Conservation (phyloP, 2,888 invertebrate genomes). For the Cheiracanthium punctorium region DNA sequence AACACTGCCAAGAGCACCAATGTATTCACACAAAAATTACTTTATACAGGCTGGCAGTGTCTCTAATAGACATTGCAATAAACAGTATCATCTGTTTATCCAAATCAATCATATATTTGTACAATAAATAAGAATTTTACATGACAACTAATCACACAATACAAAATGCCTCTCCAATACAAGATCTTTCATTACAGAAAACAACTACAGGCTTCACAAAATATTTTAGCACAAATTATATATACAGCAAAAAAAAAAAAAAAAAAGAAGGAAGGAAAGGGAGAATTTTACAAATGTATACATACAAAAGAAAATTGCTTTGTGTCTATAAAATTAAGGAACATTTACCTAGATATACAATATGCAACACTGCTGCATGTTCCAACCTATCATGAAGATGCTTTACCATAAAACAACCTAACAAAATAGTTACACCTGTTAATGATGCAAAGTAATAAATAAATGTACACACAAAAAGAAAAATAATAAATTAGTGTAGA, state of each 20-base stretch:
- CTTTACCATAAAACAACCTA: no score
- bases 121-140: constrained; percentile 67
- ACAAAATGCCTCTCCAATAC: constrained; percentile 12
- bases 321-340: constrained; percentile 1
- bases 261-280: constrained; percentile 8
- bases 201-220: constrained; percentile 37
- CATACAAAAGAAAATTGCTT: background rate
- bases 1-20: constrained; percentile 65
- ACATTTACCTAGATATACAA: background rate
- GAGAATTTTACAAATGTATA: constrained; percentile 36
- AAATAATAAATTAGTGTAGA: no score
- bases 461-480: no score
- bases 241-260: constrained; percentile 33
- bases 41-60: constrained; percentile 55
- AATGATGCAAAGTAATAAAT: no score
- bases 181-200: constrained; percentile 15
- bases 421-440: no score
- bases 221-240: constrained; percentile 45
- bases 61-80: constrained; percentile 26
- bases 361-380: background rate
- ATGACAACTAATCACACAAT: constrained; percentile 56
- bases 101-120: constrained; percentile 41
- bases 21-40: constrained; percentile 47
- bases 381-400: no score
- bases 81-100: constrained; percentile 5